Base-by-base conservation (phyloP, 2,113 vertebrate genomes). In the Ophiodon elongatus region DNA sequence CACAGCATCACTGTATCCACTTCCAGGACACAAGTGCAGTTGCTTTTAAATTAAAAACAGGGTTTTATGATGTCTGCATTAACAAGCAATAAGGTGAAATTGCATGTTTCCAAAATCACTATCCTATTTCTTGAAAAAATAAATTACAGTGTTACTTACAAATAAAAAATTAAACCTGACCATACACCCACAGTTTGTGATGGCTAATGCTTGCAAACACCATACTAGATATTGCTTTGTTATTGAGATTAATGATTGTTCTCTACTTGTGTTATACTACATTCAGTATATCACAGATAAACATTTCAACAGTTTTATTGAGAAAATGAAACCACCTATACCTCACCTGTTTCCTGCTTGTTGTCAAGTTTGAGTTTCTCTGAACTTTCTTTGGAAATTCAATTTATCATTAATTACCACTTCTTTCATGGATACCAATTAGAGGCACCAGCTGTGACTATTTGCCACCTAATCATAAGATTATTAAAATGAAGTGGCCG, bases 21-120 rank as follows among this genome's bases (percentile, higher is more conserved):
- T 45, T 13, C 9, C 14, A 47, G 56, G 31, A 70, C 39, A 47
- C 41, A 37, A 50, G 14, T 31, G 7, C 25, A 52, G 25, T 43
- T 76, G 27, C 33, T 52, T 77, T 52, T 66, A 75, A 33, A 67
- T 47, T 43, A 37, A 10, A 11, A 29, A 47, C 37, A 64, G 19
- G 8, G 6, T 13, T 25, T 47, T 17, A 60, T 29, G 29, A 7
- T 31, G 29, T 13, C 56, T 27, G 25, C 4, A 57, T 57, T 15
- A 59, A 54, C 54, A 25, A 57, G 25, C 56, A 59, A 15, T 59
- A 29, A 59, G 29, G 56, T 2, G 56, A 57, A 57, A 57, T 11
- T 6, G 21, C 54, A 57, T 56, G 9, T 56, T 19, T 50, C 19
- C 17, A 21, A 50, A 50, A 50, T 7, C 47, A 50, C 45, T n/a